These are phyloP conservation scores for Steatornis caripensis DNA, from an alignment of 2,113 vertebrate species.

Conservation along the genomic window DNA sequence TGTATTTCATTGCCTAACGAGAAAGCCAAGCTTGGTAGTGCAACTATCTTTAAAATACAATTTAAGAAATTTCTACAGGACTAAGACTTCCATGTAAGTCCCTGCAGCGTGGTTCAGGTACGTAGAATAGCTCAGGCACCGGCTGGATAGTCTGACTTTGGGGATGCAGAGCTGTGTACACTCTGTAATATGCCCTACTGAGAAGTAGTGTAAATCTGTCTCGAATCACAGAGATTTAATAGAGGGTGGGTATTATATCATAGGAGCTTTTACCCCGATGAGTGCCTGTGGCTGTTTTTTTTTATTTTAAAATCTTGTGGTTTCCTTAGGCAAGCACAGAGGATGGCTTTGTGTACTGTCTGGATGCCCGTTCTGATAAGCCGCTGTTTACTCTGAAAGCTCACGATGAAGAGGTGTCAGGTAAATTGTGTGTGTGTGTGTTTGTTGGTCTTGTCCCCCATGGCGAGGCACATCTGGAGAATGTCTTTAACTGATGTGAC, in stretches of 20 bases:
- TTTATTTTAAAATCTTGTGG: neutral
- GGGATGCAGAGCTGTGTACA: neutral
- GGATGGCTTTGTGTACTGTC: conserved; percentile 94
- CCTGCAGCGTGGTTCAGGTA: neutral
- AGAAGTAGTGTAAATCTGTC: neutral
- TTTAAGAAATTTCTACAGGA: neutral
- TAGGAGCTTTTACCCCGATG: neutral
- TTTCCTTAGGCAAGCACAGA: conserved; percentile 89
- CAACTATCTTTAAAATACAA: neutral
- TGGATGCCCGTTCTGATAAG: conserved; percentile 94
- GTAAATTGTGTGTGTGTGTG: conserved; percentile 55
- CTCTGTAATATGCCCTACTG: neutral
- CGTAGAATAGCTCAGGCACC: fast-evolving
- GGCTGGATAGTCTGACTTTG: neutral
- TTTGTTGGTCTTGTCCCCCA: neutral
- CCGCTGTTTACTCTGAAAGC: conserved; percentile 92
- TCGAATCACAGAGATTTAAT: neutral
- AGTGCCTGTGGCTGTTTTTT: neutral
- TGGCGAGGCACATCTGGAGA: neutral
- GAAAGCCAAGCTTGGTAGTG: neutral
- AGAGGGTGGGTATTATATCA: neutral
- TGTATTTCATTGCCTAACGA: neutral
- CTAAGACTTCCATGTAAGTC: neutral
- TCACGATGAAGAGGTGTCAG: conserved; percentile 92
- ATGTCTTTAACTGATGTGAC: neutral